These are phyloP conservation scores for Limenitis camilla DNA, from an alignment of 2,888 invertebrate genomes.

Conservation along the genomic window DNA sequence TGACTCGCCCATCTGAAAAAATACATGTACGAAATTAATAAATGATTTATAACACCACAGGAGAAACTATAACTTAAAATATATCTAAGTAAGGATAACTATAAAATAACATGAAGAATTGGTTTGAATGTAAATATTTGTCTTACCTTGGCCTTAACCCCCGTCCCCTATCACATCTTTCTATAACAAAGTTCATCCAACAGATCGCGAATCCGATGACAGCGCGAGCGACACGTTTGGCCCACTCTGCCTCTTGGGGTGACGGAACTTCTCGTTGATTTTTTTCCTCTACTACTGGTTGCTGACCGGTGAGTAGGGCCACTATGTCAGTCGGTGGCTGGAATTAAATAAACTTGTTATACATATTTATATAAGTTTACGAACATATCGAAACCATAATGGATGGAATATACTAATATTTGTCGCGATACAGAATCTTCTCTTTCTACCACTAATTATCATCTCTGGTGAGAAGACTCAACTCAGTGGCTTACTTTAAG, in stretches of 20 bases:
- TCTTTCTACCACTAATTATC: no score
- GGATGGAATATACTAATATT: no score
- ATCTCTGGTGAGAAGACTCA: no score
- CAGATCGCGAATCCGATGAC: conserved; percentile 73
- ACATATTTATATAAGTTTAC: no score
- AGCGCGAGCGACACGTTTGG: conserved; percentile 47
- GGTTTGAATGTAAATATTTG: background rate
- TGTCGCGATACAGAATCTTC: no score
- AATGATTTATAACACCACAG: no score
- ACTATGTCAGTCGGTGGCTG: conserved; percentile 34
- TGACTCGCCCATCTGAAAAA: conserved; percentile 86
- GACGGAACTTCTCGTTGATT: conserved; percentile 1
- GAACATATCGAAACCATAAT: no score
- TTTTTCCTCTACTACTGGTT: conserved; percentile 18
- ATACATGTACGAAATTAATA: background rate
- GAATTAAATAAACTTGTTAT: background rate
- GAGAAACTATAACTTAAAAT: no score
- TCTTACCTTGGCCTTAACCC: conserved; percentile 80
- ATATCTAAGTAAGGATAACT: no score
- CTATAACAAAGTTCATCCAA: conserved; percentile 93
- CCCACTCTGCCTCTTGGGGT: conserved; percentile 37
- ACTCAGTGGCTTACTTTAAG: no score
- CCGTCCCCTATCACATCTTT: conserved; percentile 87
- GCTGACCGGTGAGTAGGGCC: conserved; percentile 25
- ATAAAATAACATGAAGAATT: background rate